Evolutionary conservation across 2,797 vertebrate genomes (phyloP).

Genomic region (Enoplosus armatus): DNA sequence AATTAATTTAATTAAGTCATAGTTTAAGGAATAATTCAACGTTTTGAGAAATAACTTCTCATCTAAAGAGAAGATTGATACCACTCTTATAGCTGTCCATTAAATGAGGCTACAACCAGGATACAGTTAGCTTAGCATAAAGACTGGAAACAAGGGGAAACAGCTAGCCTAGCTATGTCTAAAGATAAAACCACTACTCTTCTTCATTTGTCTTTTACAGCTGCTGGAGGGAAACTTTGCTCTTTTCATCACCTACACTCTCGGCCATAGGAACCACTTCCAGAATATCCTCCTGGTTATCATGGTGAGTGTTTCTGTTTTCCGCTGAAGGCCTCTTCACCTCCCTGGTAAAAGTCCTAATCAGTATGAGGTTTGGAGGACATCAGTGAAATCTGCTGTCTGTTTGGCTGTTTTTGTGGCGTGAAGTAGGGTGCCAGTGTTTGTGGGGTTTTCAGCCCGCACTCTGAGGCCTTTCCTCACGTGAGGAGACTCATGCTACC

Average conservation of each 20-base stretch:
- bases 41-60: not conserved
- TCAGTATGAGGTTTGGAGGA: slow-evolving; percentile 9
- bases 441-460: not conserved
- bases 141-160: not conserved
- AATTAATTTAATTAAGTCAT: fast-evolving
- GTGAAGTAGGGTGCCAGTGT: not conserved
- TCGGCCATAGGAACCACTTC: slow-evolving; percentile 91
- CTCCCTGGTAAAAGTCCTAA: not conserved
- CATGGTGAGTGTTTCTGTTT: slow-evolving; percentile 88
- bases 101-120: not conserved
- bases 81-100: not conserved
- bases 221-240: slow-evolving; percentile 97
- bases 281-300: slow-evolving; percentile 96
- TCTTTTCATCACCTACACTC: slow-evolving; percentile 92
- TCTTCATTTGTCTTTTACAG: slow-evolving; percentile 74
- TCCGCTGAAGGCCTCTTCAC: not conserved
- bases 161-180: not conserved
- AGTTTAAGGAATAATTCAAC: not conserved
- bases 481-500: not conserved
- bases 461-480: slow-evolving; percentile 15
- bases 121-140: not conserved
- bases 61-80: not conserved
- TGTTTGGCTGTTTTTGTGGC: not conserved
- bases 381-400: not conserved
- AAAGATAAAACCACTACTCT: not conserved